Evolutionary conservation across 2,797 vertebrate species (phyloP).

Genomic region (Anomalospiza imberbis): DNA sequence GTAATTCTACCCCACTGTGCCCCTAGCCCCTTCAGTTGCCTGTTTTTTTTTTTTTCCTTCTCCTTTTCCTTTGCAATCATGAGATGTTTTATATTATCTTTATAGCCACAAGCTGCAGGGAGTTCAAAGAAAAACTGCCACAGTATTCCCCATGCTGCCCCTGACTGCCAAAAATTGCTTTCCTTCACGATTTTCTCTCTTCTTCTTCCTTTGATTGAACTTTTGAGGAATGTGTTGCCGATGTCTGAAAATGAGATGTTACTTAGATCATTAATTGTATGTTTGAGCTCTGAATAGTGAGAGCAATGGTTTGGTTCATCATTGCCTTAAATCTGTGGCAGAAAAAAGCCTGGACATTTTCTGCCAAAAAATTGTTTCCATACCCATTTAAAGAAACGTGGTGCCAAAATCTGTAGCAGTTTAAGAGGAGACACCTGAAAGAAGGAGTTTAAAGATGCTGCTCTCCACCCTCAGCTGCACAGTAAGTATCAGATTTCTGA

Average conservation of each 20-base stretch:
- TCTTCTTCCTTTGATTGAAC: neutral
- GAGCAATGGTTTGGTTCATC: neutral
- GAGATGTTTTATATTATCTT: slow-evolving; percentile 83
- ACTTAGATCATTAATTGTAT: neutral
- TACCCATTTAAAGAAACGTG: neutral
- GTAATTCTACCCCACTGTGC: slow-evolving; percentile 61
- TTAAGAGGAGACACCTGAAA: slow-evolving; percentile 26
- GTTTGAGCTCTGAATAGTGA: neutral
- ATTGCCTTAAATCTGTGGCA: neutral
- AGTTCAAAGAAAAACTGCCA: slow-evolving; percentile 70
- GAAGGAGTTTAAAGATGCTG: neutral
- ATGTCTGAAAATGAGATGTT: neutral
- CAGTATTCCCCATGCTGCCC: slow-evolving; percentile 47
- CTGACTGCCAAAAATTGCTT: slow-evolving; percentile 47
- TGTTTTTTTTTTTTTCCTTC: neutral
- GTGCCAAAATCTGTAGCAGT: neutral
- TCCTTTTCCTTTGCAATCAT: slow-evolving; percentile 52
- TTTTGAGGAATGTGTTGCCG: neutral
- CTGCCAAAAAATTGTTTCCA: slow-evolving; percentile 21
- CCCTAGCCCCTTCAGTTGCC: slow-evolving; percentile 11
- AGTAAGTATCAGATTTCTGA: neutral
- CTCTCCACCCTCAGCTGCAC: neutral
- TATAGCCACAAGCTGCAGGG: slow-evolving; percentile 74
- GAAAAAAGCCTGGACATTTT: neutral
- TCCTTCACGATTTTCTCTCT: neutral